Conservation (phyloP, 2,797 vertebrate genomes). For the Poecilia velifera region DNA sequence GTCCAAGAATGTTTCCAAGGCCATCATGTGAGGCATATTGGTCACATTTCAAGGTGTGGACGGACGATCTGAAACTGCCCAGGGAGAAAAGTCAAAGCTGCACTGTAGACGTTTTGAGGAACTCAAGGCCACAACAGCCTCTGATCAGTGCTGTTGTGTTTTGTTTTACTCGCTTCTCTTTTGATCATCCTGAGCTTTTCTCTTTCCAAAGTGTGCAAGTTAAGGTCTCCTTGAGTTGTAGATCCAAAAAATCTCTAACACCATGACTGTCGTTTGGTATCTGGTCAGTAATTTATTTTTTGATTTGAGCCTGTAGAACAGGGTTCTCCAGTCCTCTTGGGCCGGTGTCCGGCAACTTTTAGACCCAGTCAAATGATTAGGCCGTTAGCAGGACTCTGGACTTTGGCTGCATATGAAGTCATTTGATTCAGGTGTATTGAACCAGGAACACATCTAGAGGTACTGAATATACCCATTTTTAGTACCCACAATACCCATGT, state of each 20-base stretch:
- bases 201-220: not conserved
- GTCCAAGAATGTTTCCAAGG: not conserved
- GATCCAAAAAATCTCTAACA: too few relatives aligned
- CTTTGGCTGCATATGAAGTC: not conserved
- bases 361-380: not conserved
- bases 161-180: not conserved
- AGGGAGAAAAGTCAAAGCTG: not conserved
- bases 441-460: not conserved
- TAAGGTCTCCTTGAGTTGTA: not conserved
- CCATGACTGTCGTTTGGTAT: not conserved
- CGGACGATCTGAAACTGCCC: not conserved
- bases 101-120: not conserved
- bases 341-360: not conserved
- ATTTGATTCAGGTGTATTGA: not conserved
- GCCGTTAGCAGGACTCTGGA: not conserved
- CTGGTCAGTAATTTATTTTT: not conserved
- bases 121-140: not conserved
- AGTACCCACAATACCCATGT: too few relatives aligned
- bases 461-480: not conserved
- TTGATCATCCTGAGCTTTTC: not conserved
- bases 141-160: not conserved
- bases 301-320: not conserved
- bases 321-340: not conserved
- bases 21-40: not conserved
- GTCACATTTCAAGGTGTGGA: not conserved